Conservation (phyloP, 2,797 vertebrate species). For the Melanotaenia trifasciata region DNA sequence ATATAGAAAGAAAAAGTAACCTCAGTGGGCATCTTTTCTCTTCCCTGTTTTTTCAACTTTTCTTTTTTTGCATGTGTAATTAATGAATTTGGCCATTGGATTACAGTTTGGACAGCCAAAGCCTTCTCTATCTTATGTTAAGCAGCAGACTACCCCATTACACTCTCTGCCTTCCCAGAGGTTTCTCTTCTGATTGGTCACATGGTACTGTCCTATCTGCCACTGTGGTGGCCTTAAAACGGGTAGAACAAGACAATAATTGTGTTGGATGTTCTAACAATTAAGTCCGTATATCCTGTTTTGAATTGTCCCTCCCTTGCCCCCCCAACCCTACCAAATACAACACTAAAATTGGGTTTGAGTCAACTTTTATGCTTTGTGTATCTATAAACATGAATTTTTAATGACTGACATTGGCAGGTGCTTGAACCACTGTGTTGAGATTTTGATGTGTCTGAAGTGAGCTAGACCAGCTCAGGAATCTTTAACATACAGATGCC, state of each 20-base stretch:
- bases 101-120: conserved; percentile 75
- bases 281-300: conserved; percentile 84
- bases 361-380: conserved; percentile 80
- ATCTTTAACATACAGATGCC: conserved; percentile 61
- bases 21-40: conserved; percentile 62
- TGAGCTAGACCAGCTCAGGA: conserved; percentile 74
- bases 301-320: conserved; percentile 62
- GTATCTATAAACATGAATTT: conserved; percentile 73
- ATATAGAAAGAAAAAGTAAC: conserved; percentile 9
- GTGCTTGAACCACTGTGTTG: conserved; percentile 76
- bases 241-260: conserved; percentile 87
- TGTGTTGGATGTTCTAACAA: conserved; percentile 86
- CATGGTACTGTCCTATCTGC: conserved; percentile 87
- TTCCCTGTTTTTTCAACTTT: conserved; percentile 49
- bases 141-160: conserved; percentile 86
- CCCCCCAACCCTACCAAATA: conserved; percentile 69
- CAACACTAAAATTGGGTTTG: conserved; percentile 82
- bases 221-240: conserved; percentile 81
- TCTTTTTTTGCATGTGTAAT: conserved; percentile 56
- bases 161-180: conserved; percentile 86
- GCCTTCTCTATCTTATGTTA: conserved; percentile 73
- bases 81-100: conserved; percentile 66
- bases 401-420: conserved; percentile 63
- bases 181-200: conserved; percentile 83
- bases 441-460: conserved; percentile 60